Base-by-base conservation (phyloP, 1,140 invertebrate species). In the Vanessa tameamea region DNA sequence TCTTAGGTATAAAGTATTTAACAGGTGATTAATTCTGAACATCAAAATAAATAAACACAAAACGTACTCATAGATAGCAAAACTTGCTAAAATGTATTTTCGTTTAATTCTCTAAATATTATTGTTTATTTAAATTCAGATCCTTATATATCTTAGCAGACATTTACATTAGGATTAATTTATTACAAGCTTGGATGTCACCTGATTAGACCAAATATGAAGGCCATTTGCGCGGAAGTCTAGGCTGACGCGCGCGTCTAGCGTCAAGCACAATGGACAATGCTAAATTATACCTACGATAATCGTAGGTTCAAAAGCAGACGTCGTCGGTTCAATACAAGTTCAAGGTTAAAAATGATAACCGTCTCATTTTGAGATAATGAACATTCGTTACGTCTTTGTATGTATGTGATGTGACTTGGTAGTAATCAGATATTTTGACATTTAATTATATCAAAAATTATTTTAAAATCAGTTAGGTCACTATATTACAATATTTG, bases 261-360 rank as follows among this genome's bases (percentile, higher is more conserved):
- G 70, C 71, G 72, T 77, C 72, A 59, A 72, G 76, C 69, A 85
- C 80, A 83, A 85, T 85, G 79, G 79, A 82, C 81, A 82, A 78
- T 81, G 69, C 69, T 73, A 82, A 85, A 82, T 84, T 77, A 81
- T 80, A 86, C 71, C 79, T 84, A 83, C 76, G 78, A 80, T 84
- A 76, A 77, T 79, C 37, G 37, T 8, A 81, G 76, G 81, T 82
- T 84, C 80, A 83, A 83, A 81, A 82, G 77, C 80, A 78, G 80
- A 72, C 76, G 72, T 72, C 76, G 74, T 72, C 79, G 72, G 84
- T 83, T 84, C 86, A 81, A 78, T 79, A 78, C 69, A 81, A 82
- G 87, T 87, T 89, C 86, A 89, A 89, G 85, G 85, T 82, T 82
- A 59, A 26, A 66, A 47, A 76, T 78, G 71, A 78, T 77, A 77